Evolutionary conservation across 2,888 invertebrate genomes (phyloP), one percentile per base, ranked within the genome.

Genomic region (Flexamia atlantica): DNA sequence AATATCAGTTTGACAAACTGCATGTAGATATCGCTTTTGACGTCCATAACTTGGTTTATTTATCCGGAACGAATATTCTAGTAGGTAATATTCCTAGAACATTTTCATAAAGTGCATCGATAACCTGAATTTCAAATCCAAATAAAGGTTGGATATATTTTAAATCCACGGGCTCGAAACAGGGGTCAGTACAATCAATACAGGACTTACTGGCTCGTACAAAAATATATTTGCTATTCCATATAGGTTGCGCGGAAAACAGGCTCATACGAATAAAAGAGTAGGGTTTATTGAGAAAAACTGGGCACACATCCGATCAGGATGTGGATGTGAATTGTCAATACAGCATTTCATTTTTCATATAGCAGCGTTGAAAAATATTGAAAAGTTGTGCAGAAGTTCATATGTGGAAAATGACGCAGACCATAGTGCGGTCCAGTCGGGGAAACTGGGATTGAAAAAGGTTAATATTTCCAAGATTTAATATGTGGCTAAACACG

Each of bases 181-280:
- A 4, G 64, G 25, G 28, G 3, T n/a, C 12, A 30, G 28, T 23
- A 53, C 20, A 64, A 64, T 64, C 25, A 64, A 64, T 28, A 14
- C 1, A 17, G 64, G 28, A 30, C 25, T 64, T 64, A 64, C 53
- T 23, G 20, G 10, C 53, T 53, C 64, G 64, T 64, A 28, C 28
- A 30, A 53, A 46, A 53, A 64, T 64, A 64, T 64, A 64, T 64
- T 64, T 64, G 64, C 64, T 30, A 64, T 64, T 64, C 64, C 64
- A 64, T 64, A 30, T 30, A 28, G 64, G n/a, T 64, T 60, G 50
- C n/a, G 17, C 23, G 53, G 53, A 23, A 20, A 53, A 10, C 53
- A 53, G 50, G 23, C 20, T 23, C 64, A 30, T 28, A 64, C 64
- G 64, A 64, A 64, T 64, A 64, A 64, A 28, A 28, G 64, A 64